Percentiles rank a stretch among this genome's conserved stretches.
These are phyloP conservation scores for Toxotes jaculatrix DNA, from an alignment of 2,113 vertebrate genomes.

Conservation along the genomic window DNA sequence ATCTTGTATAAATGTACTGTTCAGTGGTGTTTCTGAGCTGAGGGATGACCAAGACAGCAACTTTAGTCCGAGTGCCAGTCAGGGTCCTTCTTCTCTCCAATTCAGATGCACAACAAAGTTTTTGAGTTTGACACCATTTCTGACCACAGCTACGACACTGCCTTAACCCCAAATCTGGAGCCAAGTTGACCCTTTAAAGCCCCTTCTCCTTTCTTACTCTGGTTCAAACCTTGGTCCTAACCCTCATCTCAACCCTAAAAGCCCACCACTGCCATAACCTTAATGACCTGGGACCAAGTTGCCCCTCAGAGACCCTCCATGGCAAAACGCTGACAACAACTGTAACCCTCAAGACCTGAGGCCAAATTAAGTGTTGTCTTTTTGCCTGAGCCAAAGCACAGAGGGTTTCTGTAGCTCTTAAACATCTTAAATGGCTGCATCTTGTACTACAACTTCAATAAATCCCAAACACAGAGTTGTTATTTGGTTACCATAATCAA, in stretches of 20 bases:
- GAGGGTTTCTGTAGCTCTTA: background rate
- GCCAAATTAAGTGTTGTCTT: background rate
- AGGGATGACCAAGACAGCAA: slow-evolving; percentile 26
- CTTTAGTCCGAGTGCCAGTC: background rate
- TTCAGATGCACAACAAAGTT: background rate
- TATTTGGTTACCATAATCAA: background rate
- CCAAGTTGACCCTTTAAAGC: background rate
- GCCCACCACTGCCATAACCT: slow-evolving; percentile 33
- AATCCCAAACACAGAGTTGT: background rate
- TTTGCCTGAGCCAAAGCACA: background rate
- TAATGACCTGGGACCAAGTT: background rate
- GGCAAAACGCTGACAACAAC: slow-evolving; percentile 40
- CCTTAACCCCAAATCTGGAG: background rate
- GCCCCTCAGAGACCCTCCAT: background rate
- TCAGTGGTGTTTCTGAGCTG: background rate
- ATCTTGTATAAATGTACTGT: slow-evolving; percentile 31
- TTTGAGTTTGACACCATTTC: background rate
- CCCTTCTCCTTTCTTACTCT: background rate
- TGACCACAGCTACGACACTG: background rate
- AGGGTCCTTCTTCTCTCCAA: background rate
- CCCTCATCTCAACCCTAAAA: slow-evolving; percentile 32
- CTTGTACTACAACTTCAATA: background rate
- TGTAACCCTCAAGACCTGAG: slow-evolving; percentile 24
- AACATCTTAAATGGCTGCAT: background rate
- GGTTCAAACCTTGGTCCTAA: slow-evolving; percentile 29